phyloP scores from a whole-genome alignment of 2,888 invertebrate genomes.

The Pterobdella sp. region DNA sequence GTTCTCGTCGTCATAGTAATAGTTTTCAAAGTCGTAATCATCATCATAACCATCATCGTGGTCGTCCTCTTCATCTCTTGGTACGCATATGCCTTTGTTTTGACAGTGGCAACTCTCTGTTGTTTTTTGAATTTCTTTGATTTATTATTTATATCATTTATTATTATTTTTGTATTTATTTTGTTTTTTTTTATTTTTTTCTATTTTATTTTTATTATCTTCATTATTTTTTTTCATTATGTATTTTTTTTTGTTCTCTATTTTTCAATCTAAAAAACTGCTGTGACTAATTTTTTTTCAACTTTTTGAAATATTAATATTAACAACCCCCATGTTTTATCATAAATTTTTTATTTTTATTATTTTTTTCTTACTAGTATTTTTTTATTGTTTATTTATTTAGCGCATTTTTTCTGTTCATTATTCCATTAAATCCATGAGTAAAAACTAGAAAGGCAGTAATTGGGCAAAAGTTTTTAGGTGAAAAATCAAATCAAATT shows the following conservation, averaged over 20 bases:
- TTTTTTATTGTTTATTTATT: too few relatives aligned
- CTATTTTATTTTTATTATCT: not conserved
- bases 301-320: not conserved
- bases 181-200: not conserved
- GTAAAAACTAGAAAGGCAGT: too few relatives aligned
- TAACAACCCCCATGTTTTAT: too few relatives aligned
- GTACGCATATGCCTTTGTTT: not conserved
- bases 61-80: not conserved
- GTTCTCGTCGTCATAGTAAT: slow-evolving; percentile 10
- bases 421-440: too few relatives aligned
- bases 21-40: slow-evolving; percentile 2
- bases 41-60: not conserved
- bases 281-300: not conserved
- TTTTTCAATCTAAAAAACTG: not conserved
- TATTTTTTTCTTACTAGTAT: not conserved
- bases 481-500: too few relatives aligned
- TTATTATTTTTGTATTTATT: not conserved
- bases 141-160: not conserved
- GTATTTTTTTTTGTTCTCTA: not conserved
- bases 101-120: not conserved
- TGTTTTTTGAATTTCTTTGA: not conserved
- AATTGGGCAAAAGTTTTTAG: too few relatives aligned
- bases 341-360: not conserved
- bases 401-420: too few relatives aligned
- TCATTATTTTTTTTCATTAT: not conserved